Percentiles rank a stretch among this genome's conserved stretches.
Evolutionary conservation across 2,797 vertebrate genomes (phyloP).

Genomic region (Glyptemys insculpta): DNA sequence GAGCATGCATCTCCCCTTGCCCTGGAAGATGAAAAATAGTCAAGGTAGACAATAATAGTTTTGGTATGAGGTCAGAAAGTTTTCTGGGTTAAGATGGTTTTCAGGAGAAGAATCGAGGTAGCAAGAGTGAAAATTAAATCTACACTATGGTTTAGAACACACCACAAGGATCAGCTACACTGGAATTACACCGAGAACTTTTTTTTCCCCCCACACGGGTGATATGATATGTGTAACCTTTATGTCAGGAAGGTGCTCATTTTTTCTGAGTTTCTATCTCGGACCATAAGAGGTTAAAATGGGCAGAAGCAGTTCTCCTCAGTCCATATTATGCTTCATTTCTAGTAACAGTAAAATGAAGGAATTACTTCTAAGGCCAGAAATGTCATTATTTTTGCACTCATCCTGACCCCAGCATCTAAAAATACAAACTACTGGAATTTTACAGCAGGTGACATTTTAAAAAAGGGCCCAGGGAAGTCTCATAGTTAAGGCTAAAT

Average conservation of each 20-base stretch:
- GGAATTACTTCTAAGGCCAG: slow-evolving; percentile 74
- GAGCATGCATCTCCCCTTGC: slow-evolving; percentile 59
- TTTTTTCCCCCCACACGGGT: slow-evolving; percentile 13
- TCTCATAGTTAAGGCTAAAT: slow-evolving; percentile 79
- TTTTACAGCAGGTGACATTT: slow-evolving; percentile 82
- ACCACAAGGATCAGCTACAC: background rate
- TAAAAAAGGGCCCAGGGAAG: slow-evolving; percentile 68
- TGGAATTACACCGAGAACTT: slow-evolving; percentile 14
- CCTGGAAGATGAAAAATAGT: slow-evolving; percentile 29
- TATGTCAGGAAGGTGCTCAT: slow-evolving; percentile 15
- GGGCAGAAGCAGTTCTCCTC: slow-evolving; percentile 64
- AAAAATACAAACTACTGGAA: slow-evolving; percentile 82
- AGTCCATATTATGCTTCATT: slow-evolving; percentile 61
- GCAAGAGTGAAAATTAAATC: background rate
- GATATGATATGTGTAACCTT: background rate
- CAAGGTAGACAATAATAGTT: slow-evolving; percentile 11
- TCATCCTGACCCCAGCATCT: slow-evolving; percentile 77
- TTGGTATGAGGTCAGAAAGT: slow-evolving; percentile 50
- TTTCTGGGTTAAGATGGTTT: slow-evolving; percentile 44
- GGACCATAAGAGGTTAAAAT: slow-evolving; percentile 74
- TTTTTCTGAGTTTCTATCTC: slow-evolving; percentile 61
- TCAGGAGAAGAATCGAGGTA: slow-evolving; percentile 26
- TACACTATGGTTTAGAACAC: background rate
- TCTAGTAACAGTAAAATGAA: slow-evolving; percentile 73
- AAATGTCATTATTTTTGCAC: slow-evolving; percentile 79